Conservation (phyloP, 2,113 vertebrate species). For the Rhagologus leucostigma region DNA sequence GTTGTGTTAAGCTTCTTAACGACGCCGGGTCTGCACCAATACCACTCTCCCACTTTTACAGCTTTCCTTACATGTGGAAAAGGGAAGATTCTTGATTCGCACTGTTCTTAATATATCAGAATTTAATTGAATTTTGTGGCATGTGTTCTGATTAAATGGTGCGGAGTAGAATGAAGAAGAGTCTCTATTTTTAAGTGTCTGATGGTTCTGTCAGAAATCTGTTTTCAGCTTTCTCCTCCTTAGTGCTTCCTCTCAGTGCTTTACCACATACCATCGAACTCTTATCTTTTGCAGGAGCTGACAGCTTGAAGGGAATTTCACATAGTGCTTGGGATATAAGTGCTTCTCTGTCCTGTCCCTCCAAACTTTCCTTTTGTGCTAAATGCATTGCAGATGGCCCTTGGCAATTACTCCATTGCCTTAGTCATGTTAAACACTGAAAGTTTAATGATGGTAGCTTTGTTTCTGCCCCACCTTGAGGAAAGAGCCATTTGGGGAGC, state of each 20-base stretch:
- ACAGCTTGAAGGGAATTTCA: neutral
- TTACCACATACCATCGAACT: neutral
- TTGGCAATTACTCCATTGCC: neutral
- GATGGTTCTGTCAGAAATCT: neutral
- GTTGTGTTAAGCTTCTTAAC: neutral
- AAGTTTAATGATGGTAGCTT: neutral
- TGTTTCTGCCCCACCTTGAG: neutral
- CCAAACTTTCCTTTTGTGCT: neutral
- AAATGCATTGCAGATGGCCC: neutral
- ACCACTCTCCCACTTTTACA: neutral
- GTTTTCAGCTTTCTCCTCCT: neutral
- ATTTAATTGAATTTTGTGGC: neutral
- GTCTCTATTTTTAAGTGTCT: neutral
- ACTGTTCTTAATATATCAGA: neutral
- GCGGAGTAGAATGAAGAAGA: neutral
- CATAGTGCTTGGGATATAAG: neutral
- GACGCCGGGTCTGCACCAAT: fast-evolving
- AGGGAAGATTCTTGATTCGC: neutral
- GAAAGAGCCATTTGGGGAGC: neutral
- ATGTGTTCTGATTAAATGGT: neutral
- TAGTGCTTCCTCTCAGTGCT: neutral
- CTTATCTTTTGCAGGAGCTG: neutral
- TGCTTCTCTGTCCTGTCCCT: neutral
- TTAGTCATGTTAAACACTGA: neutral
- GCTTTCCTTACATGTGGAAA: fast-evolving